Evolutionary conservation across 2,113 vertebrate genomes (phyloP), one percentile per base, ranked within the genome.

Genomic region (Ailurus styani): DNA sequence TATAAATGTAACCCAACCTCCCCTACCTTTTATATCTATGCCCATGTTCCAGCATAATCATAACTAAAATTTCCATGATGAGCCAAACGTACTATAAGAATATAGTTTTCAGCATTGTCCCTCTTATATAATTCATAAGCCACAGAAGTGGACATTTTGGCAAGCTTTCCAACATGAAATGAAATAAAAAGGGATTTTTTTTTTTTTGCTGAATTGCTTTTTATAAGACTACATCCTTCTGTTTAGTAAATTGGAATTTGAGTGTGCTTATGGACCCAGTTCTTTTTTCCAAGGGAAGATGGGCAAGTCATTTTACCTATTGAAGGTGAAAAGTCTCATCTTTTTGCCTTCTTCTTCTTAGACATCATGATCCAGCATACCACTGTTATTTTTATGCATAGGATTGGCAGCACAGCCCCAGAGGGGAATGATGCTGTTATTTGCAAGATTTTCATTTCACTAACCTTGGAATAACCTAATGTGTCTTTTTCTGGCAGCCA

Each of bases 161-260:
- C 62, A 94, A 83, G 93, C 12, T 81, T 91, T 70, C 40, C 50
- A 95, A 77, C 8, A 88, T 31, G 34, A 96, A 84, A 87, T 95
- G 31, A 89, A 91, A 45, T 34, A 70, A 92, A 90, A 79, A 29
- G 5, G 29, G 5, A 55, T 66, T 34, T 86, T 66, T 64, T 17
- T 54, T 54, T 54, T 62, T 92, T 68, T 47, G 29, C 45, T 77
- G 75, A 52, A 64, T 45, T 68, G 14, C 90, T 95, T 94, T 60
- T 47, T 47, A 96, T 84, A 94, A 86, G 37, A 47, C 29, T 60
- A 1, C 73, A 64, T 75, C 54, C 45, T 82, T 86, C 54, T 84
- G 68, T 90, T 95, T 73, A 64, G 47, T 77, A 90, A 94, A 87
- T 34, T 95, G 27, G 57, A 82, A 82, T 90, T 83, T 45, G 27